These are phyloP conservation scores for Drosophila carrolli DNA, from an alignment of 1,140 invertebrate genomes.

Conservation along the genomic window DNA sequence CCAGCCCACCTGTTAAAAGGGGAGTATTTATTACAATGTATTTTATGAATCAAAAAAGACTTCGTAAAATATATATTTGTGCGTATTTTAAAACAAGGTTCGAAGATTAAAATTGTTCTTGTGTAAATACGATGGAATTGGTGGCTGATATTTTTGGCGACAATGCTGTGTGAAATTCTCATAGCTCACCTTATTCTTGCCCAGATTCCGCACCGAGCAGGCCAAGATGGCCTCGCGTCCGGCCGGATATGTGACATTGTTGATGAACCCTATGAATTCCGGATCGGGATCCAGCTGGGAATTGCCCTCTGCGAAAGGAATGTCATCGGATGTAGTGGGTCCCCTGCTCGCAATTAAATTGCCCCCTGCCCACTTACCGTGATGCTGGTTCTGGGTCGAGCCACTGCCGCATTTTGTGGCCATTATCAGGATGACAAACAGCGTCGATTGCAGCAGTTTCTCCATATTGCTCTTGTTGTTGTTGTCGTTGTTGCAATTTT, in stretches of 20 bases:
- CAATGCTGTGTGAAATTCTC: background rate
- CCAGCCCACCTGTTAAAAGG: constrained; percentile 93
- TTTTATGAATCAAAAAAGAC: too few species aligned
- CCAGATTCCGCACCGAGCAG: constrained; percentile 92
- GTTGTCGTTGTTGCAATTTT: constrained; percentile 18
- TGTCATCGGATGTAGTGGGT: constrained; percentile 13
- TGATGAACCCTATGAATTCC: constrained; percentile 91
- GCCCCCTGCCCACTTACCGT: constrained; percentile 63
- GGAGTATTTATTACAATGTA: background rate
- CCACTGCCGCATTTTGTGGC: constrained; percentile 67
- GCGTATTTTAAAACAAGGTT: too few species aligned
- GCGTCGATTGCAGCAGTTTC: constrained; percentile 55
- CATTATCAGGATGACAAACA: constrained; percentile 79
- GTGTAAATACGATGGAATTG: background rate
- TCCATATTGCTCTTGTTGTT: constrained; percentile 51
- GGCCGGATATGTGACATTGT: constrained; percentile 93
- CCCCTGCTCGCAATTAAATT: constrained; percentile 6
- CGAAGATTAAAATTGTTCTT: background rate
- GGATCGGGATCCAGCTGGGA: constrained; percentile 86
- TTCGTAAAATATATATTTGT: too few species aligned
- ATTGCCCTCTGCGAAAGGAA: constrained; percentile 67
- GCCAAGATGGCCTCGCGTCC: constrained; percentile 93
- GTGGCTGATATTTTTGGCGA: too few species aligned
- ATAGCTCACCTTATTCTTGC: constrained; percentile 91
- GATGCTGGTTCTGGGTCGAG: constrained; percentile 71